Conservation (phyloP, 2,888 invertebrate species). For the Morpho helenor region DNA sequence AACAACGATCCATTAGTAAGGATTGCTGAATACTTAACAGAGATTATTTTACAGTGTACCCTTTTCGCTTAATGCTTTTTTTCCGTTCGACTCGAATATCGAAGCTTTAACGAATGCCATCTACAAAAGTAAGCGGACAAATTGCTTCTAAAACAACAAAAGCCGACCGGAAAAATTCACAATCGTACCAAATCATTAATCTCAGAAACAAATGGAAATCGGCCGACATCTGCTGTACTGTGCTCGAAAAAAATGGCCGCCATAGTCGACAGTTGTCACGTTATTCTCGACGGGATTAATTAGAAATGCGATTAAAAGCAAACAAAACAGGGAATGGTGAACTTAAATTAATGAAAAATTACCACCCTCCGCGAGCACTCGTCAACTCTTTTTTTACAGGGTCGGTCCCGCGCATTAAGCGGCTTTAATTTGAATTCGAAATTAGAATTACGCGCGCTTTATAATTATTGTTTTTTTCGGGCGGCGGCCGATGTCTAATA, state of each 20-base stretch:
- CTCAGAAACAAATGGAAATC: constrained; percentile 80
- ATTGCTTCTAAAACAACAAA: constrained; percentile 80
- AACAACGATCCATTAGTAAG: constrained; percentile 25
- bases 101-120: constrained; percentile 72
- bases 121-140: constrained; percentile 77
- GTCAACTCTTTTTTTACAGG: constrained; percentile 78
- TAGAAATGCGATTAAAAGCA: constrained; percentile 80
- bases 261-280: constrained; percentile 79
- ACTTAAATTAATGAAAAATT: constrained; percentile 80
- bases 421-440: constrained; percentile 80
- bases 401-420: constrained; percentile 79
- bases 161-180: constrained; percentile 79
- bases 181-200: constrained; percentile 79
- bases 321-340: constrained; percentile 80
- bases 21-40: constrained; percentile 27
- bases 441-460: constrained; percentile 80
- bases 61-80: constrained; percentile 30
- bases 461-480: constrained; percentile 75
- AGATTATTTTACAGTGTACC: constrained; percentile 27
- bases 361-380: constrained; percentile 77
- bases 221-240: constrained; percentile 78
- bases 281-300: constrained; percentile 80
- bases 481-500: constrained; percentile 71
- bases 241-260: constrained; percentile 72
- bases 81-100: constrained; percentile 64